Evolutionary conservation across 1,140 invertebrate species (phyloP).

Genomic region (Ylistrum balloti): DNA sequence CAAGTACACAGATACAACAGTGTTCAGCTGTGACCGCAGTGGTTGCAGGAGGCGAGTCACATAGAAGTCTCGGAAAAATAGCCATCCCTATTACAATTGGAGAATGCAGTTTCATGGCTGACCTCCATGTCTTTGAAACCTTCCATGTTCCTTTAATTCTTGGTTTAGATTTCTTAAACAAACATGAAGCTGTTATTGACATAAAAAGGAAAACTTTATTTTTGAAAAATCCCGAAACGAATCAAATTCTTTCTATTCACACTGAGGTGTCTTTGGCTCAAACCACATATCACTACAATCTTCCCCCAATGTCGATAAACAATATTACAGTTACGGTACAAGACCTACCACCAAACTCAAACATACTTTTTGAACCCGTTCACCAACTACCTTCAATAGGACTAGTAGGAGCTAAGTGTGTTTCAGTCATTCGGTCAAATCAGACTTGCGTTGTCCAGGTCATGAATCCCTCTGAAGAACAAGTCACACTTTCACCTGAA

Average conservation of each 20-base stretch:
- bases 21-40: not conserved
- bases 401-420: not conserved
- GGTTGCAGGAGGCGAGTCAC: not conserved
- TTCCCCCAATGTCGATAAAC: not conserved
- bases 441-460: too few species aligned
- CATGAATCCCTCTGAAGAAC: not conserved
- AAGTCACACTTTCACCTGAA: not conserved
- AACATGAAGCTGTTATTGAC: slow-evolving; percentile 35
- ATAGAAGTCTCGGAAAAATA: not conserved
- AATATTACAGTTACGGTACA: not conserved
- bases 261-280: not conserved
- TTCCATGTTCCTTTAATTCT: not conserved
- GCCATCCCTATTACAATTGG: not conserved
- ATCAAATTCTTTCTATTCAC: not conserved
- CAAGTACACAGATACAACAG: not conserved
- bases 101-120: not conserved
- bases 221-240: not conserved
- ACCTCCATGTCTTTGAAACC: not conserved
- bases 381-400: not conserved
- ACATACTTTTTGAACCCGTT: not conserved
- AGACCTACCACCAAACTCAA: not conserved
- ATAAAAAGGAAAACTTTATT: not conserved
- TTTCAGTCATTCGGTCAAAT: too few species aligned
- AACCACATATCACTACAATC: not conserved
- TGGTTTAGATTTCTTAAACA: not conserved